Conservation (phyloP, 92 coral and sea anemone genomes). For the Zoanthus sansibaricus region DNA sequence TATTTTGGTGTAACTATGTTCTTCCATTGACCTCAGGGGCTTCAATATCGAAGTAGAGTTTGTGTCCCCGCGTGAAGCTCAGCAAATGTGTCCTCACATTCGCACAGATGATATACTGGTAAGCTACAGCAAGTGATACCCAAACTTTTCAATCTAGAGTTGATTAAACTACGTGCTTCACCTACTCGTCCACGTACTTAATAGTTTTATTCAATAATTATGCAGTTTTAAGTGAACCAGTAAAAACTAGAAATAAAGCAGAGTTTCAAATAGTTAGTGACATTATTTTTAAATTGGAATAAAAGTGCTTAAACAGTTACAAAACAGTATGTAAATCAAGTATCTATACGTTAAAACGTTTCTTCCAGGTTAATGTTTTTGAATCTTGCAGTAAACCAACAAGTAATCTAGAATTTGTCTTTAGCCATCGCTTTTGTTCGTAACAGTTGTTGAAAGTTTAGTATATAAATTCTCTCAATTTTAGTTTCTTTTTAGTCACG, state of each 20-base stretch:
- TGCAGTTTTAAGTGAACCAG: no score
- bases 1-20: not conserved
- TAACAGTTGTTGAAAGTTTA: no score
- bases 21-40: constrained; percentile 20
- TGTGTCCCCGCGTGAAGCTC: constrained; percentile 44
- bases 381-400: not conserved
- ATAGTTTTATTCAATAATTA: no score
- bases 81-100: constrained; percentile 43
- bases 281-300: not conserved
- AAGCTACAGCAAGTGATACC: not conserved
- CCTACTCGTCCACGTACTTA: not conserved
- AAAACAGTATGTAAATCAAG: no score
- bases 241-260: no score
- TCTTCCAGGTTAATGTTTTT: not conserved
- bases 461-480: no score
- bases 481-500: no score
- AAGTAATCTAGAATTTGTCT: not conserved
- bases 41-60: constrained; percentile 53
- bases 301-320: no score
- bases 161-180: not conserved
- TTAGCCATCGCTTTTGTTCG: not conserved
- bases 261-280: not conserved
- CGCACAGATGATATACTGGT: constrained; percentile 59
- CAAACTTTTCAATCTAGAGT: not conserved
- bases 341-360: no score